Percentiles rank a stretch among this genome's conserved stretches.
Evolutionary conservation across 2,888 invertebrate species (phyloP).

Genomic region (Hyles lineata): DNA sequence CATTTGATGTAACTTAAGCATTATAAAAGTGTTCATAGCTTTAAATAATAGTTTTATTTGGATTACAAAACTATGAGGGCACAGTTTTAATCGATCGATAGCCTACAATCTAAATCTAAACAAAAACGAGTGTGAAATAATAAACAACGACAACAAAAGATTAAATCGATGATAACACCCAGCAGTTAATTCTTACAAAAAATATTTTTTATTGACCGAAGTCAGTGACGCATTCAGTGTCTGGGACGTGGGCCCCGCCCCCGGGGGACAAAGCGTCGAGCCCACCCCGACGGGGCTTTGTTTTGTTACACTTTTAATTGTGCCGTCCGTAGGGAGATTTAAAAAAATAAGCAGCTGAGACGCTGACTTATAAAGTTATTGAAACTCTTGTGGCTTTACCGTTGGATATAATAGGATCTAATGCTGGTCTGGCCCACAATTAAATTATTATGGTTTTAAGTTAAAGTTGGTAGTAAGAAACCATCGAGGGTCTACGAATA

Average conservation of each 20-base stretch:
- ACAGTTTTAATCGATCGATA: background rate
- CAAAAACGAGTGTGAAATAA: conserved; percentile 2
- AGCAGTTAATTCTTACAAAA: conserved; percentile 19
- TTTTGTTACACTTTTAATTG: conserved; percentile 26
- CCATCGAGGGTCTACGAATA: too few species aligned
- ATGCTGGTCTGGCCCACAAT: background rate
- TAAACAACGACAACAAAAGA: conserved; percentile 23
- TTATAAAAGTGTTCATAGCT: too few species aligned
- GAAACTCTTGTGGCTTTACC: background rate
- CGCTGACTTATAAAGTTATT: background rate
- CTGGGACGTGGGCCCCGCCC: conserved; percentile 24
- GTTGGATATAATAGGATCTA: background rate
- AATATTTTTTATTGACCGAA: conserved; percentile 18
- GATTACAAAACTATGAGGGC: too few species aligned
- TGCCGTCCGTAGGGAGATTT: background rate
- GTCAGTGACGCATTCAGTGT: conserved; percentile 21
- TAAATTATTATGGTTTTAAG: too few species aligned
- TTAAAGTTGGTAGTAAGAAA: background rate
- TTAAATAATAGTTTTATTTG: too few species aligned
- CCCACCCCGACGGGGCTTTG: conserved; percentile 24
- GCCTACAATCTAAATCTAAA: background rate
- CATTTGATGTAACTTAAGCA: too few species aligned
- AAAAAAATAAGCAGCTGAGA: conserved; percentile 23
- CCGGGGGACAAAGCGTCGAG: conserved; percentile 24
- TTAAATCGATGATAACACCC: conserved; percentile 20